Conservation (phyloP, 2,888 invertebrate genomes). For the Fragum sueziense region DNA sequence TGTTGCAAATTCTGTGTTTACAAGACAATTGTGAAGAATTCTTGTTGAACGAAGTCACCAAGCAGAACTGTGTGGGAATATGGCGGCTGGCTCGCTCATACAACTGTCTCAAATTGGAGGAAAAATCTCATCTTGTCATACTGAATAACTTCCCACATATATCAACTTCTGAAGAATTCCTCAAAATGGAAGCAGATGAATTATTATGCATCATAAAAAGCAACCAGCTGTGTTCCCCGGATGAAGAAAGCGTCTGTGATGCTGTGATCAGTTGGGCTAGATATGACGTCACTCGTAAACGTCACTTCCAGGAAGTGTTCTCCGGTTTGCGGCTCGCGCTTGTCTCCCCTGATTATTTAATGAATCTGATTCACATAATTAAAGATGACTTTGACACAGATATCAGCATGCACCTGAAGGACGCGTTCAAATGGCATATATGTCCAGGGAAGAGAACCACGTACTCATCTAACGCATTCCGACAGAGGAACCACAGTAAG, state of each 20-base stretch:
- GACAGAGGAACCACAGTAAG: constrained; percentile 64
- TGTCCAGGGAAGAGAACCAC: constrained; percentile 66
- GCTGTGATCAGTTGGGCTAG: constrained; percentile 88
- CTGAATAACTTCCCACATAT: constrained; percentile 82
- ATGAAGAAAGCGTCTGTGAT: constrained; percentile 91
- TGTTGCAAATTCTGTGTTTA: constrained; percentile 91
- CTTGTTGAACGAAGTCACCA: constrained; percentile 87
- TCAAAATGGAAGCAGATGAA: constrained; percentile 87
- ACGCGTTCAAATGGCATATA: constrained; percentile 71
- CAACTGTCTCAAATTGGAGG: constrained; percentile 88
- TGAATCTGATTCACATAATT: constrained; percentile 63
- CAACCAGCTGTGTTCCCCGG: constrained; percentile 93
- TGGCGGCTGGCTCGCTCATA: constrained; percentile 91
- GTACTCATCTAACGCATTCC: constrained; percentile 62
- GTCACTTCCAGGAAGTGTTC: constrained; percentile 82
- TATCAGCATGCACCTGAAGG: constrained; percentile 63
- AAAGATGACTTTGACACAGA: constrained; percentile 46
- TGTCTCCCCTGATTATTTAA: constrained; percentile 71
- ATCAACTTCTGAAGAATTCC: constrained; percentile 69
- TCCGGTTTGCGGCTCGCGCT: constrained; percentile 71
- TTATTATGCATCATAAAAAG: constrained; percentile 89
- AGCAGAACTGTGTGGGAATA: constrained; percentile 92
- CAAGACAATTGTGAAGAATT: constrained; percentile 91
- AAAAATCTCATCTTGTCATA: constrained; percentile 87
- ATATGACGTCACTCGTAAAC: constrained; percentile 84